Evolutionary conservation across 2,797 vertebrate species (phyloP).

Genomic region (Liparis tanakae): DNA sequence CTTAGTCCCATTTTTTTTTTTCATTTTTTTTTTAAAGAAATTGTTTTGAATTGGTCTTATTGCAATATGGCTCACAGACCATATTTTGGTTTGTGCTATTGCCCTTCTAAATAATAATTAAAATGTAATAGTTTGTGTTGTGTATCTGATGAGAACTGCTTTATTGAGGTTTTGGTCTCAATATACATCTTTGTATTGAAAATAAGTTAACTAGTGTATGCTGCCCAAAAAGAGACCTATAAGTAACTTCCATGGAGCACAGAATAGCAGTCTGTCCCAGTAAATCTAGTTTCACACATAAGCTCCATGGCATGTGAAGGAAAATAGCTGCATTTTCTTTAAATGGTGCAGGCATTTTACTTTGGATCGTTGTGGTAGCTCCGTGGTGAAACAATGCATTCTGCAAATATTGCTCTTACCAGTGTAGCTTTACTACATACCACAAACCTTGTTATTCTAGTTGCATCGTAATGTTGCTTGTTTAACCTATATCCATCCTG

Average conservation of each 20-base stretch:
- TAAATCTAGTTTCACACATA: constrained; percentile 38
- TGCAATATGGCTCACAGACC: not conserved
- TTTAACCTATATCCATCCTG: constrained; percentile 45
- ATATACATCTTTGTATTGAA: no score
- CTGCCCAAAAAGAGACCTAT: not conserved
- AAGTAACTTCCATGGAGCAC: constrained; percentile 11
- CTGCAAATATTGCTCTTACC: constrained; percentile 56
- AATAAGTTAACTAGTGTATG: not conserved
- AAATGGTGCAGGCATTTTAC: constrained; percentile 47
- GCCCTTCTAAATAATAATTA: not conserved
- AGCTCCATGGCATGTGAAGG: constrained; percentile 12
- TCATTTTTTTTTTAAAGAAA: not conserved
- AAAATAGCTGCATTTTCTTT: constrained; percentile 39
- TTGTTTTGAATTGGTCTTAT: not conserved
- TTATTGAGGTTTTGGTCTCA: not conserved
- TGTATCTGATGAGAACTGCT: not conserved
- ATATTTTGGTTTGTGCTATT: not conserved
- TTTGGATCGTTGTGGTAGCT: constrained; percentile 46
- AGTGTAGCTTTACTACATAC: constrained; percentile 48
- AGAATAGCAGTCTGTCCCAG: constrained; percentile 29
- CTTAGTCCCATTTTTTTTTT: not conserved
- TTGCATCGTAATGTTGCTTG: constrained; percentile 53
- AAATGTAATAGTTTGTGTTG: not conserved
- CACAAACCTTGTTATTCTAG: constrained; percentile 60
- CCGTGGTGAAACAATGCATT: constrained; percentile 61